These are phyloP conservation scores for Cynaeus angustus DNA, from an alignment of 2,888 invertebrate genomes.

Conservation along the genomic window DNA sequence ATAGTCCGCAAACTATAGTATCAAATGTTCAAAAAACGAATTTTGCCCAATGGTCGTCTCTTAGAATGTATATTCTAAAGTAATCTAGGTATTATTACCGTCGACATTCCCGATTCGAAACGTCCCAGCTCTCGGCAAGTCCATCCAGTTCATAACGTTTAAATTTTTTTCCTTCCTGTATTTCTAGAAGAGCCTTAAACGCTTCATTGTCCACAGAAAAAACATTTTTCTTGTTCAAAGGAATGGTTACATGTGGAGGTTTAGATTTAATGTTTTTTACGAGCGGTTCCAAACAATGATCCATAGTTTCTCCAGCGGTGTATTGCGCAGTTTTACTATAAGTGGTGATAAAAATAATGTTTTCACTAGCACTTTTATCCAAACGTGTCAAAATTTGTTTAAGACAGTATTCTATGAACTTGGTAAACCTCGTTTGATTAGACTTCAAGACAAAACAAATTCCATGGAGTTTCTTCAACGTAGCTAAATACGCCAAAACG, in stretches of 20 bases:
- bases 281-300: conserved; percentile 52
- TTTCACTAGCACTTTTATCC: conserved; percentile 65
- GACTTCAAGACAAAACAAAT: conserved; percentile 65
- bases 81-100: conserved; percentile 28
- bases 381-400: conserved; percentile 64
- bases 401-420: conserved; percentile 65
- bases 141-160: conserved; percentile 45
- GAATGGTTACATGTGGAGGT: conserved; percentile 57
- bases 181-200: conserved; percentile 60
- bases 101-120: conserved; percentile 52
- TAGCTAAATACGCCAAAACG: conserved; percentile 63
- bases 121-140: conserved; percentile 58
- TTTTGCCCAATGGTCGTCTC: too few species aligned
- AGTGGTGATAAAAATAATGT: conserved; percentile 67
- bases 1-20: too few species aligned
- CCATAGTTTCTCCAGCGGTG: conserved; percentile 62
- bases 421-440: conserved; percentile 61
- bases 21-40: too few species aligned
- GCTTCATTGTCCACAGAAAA: conserved; percentile 64
- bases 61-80: too few species aligned
- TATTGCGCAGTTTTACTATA: conserved; percentile 62
- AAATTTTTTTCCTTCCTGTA: conserved; percentile 54
- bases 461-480: conserved; percentile 63
- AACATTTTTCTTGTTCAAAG: conserved; percentile 56
- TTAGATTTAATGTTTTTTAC: conserved; percentile 46